A percentile compares a stretch with the other conserved stretches of the same genome.
These are phyloP conservation scores for Erithacus rubecula DNA, from an alignment of 2,797 vertebrate species.

Conservation along the genomic window DNA sequence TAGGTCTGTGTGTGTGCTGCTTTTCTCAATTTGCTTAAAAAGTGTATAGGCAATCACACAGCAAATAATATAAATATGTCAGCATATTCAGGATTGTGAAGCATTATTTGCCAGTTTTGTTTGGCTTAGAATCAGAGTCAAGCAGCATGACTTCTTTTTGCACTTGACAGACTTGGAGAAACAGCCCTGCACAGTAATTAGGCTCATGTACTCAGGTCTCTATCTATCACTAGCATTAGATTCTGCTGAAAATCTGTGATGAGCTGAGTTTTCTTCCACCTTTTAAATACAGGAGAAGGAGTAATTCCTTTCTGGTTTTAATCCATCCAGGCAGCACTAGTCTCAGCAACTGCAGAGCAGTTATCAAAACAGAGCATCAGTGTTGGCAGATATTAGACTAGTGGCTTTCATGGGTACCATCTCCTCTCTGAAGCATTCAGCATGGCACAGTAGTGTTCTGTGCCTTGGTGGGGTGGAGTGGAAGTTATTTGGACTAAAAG, in stretches of 20 bases:
- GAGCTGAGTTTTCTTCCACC: neutral
- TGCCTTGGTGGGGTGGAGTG: neutral
- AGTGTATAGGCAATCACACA: neutral
- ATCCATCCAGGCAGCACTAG: neutral
- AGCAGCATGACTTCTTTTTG: neutral
- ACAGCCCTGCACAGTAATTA: neutral
- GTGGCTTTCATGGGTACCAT: neutral
- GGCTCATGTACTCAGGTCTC: neutral
- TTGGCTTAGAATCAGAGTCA: neutral
- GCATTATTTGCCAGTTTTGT: neutral
- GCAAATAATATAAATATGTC: neutral
- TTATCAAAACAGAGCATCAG: neutral
- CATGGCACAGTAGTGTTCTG: rapidly evolving
- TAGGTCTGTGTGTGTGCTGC: neutral
- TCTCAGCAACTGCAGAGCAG: neutral
- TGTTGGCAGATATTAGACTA: neutral
- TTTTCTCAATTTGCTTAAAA: neutral
- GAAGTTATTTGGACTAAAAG: neutral
- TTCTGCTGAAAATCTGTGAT: neutral
- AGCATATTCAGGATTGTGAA: neutral
- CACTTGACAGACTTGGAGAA: neutral
- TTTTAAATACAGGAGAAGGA: neutral
- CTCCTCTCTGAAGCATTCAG: neutral
- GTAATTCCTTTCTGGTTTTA: neutral
- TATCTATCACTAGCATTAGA: neutral